Conservation (phyloP, 2,113 vertebrate genomes). For the Aplodontia rufa region DNA sequence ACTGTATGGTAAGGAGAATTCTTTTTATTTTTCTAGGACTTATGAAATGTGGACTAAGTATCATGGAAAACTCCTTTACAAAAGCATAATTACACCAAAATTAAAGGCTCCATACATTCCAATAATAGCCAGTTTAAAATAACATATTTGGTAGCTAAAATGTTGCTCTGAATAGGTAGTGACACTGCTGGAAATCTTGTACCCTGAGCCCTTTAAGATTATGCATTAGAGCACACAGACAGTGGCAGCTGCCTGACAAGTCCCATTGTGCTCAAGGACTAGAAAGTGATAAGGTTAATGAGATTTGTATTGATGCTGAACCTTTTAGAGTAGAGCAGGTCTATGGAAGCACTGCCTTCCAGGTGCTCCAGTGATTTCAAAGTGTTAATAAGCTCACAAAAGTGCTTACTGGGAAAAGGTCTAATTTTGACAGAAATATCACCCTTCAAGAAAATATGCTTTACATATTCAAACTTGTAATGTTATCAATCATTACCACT, state of each 20-base stretch:
- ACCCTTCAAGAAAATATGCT: not conserved
- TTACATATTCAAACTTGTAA: not conserved
- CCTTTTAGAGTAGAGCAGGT: not conserved
- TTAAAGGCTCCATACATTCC: constrained; percentile 52
- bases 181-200: constrained; percentile 59
- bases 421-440: constrained; percentile 47
- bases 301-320: constrained; percentile 57
- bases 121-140: constrained; percentile 56
- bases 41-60: constrained; percentile 42
- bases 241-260: constrained; percentile 58
- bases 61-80: constrained; percentile 30
- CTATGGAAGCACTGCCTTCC: not conserved
- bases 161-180: constrained; percentile 46
- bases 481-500: not conserved
- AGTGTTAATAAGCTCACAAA: constrained; percentile 17
- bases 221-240: constrained; percentile 53
- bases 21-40: not conserved
- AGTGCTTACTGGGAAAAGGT: not conserved
- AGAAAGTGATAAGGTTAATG: constrained; percentile 75
- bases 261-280: constrained; percentile 73
- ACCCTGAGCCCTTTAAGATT: constrained; percentile 56
- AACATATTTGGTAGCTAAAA: constrained; percentile 51
- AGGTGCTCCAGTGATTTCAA: constrained; percentile 33
- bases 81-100: constrained; percentile 56
- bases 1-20: not conserved